Conservation (phyloP, 2,797 vertebrate genomes). For the Muscicapa striata region DNA sequence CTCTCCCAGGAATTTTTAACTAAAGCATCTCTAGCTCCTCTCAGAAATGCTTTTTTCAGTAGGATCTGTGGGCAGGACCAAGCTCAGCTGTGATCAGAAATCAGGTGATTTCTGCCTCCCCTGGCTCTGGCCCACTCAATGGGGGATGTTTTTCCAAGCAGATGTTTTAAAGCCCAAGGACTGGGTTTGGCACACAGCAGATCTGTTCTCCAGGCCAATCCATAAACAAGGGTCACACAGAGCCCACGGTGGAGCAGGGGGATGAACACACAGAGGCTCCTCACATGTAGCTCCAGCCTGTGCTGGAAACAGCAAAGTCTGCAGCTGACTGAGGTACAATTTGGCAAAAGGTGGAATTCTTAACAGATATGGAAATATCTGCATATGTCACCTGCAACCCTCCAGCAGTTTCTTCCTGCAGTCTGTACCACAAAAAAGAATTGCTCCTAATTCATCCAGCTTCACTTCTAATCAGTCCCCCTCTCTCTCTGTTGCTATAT, state of each 20-base stretch:
- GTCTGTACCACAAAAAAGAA: not conserved
- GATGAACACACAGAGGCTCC: not conserved
- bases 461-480: not conserved
- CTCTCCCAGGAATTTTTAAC: not conserved
- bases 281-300: not conserved
- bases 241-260: accelerated
- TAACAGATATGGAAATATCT: not conserved
- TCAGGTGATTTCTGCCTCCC: not conserved
- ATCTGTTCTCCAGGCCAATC: not conserved
- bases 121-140: not conserved
- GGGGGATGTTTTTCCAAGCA: not conserved
- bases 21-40: not conserved
- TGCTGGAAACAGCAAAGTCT: not conserved
- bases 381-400: not conserved
- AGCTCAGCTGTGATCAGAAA: not conserved
- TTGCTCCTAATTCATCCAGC: not conserved
- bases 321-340: not conserved
- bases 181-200: not conserved
- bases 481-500: not conserved
- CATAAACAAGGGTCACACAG: accelerated
- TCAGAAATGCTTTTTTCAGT: not conserved
- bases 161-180: not conserved
- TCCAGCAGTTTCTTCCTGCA: not conserved
- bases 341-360: not conserved
- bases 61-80: not conserved